Evolutionary conservation across 2,888 invertebrate genomes (phyloP).

Genomic region (Campaea margaritaria): DNA sequence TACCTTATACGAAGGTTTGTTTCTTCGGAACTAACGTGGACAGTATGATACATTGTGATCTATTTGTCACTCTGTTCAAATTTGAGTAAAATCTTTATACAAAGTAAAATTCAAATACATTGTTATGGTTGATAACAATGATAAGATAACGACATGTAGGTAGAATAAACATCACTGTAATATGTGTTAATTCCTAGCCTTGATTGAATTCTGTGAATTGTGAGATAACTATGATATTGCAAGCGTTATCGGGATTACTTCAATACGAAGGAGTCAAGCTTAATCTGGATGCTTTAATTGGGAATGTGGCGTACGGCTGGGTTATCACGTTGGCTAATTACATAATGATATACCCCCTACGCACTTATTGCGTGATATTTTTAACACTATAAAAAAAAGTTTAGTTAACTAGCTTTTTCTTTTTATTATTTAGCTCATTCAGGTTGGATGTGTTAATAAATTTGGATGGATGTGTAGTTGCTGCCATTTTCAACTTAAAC

Average conservation of each 20-base stretch:
- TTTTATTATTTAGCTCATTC: too few species aligned
- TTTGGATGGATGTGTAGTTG: too few species aligned
- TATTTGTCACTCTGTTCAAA: too few species aligned
- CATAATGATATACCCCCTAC: neutral
- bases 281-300: neutral
- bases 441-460: too few species aligned
- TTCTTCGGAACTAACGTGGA: too few species aligned
- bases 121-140: neutral
- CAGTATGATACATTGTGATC: too few species aligned
- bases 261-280: conserved; percentile 7
- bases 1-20: too few species aligned
- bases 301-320: conserved; percentile 1
- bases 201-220: conserved; percentile 29
- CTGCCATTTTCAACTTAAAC: too few species aligned
- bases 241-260: conserved; percentile 16
- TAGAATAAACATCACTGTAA: conserved; percentile 9
- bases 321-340: conserved; percentile 9
- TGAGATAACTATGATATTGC: conserved; percentile 22
- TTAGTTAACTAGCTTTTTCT: too few species aligned
- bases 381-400: too few species aligned
- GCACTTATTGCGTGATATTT: too few species aligned
- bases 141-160: conserved; percentile 10
- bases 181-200: conserved; percentile 20
- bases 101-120: neutral
- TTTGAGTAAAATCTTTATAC: too few species aligned